Evolutionary conservation across 2,888 invertebrate species (phyloP).

Genomic region (Ophraella communa): DNA sequence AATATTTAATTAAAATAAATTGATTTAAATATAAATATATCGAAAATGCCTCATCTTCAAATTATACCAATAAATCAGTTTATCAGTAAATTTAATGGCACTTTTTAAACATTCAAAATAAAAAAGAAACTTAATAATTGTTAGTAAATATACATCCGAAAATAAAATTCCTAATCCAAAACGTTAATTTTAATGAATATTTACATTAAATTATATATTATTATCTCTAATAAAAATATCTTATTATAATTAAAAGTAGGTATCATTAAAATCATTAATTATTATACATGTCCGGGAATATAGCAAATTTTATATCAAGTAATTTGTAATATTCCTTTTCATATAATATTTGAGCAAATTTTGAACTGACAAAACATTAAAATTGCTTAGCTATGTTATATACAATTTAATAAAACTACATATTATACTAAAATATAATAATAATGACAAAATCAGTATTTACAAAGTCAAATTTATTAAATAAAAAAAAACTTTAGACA

Average conservation of each 20-base stretch:
- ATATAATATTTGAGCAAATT: background rate
- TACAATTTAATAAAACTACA: background rate
- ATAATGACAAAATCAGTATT: background rate
- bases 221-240: no score
- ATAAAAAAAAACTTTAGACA: background rate
- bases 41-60: slow-evolving; percentile 17
- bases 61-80: slow-evolving; percentile 16
- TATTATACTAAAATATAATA: background rate
- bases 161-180: background rate
- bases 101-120: slow-evolving; percentile 7
- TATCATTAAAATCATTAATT: no score
- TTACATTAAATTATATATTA: no score
- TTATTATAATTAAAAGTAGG: background rate
- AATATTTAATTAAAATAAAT: background rate
- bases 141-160: slow-evolving; percentile 3
- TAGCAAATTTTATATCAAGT: background rate
- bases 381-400: background rate
- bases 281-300: background rate
- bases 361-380: background rate
- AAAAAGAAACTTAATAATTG: background rate
- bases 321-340: background rate
- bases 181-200: background rate
- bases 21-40: background rate
- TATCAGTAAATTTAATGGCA: slow-evolving; percentile 23
- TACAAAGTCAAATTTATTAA: background rate